Evolutionary conservation across 2,113 vertebrate genomes (phyloP).

Genomic region (Larimichthys polyactis): DNA sequence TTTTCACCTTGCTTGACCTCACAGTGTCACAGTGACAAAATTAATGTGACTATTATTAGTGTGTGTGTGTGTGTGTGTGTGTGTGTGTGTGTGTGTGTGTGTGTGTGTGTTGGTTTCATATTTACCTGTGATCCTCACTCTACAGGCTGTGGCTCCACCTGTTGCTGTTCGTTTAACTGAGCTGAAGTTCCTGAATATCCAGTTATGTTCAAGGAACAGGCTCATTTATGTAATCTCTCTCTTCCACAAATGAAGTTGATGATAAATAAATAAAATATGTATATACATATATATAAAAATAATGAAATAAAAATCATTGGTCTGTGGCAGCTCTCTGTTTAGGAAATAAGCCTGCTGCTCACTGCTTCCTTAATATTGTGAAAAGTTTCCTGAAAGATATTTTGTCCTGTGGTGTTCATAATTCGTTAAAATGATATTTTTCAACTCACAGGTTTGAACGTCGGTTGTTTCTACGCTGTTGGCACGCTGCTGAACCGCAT

Average conservation of each 20-base stretch:
- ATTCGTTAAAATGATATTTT: slow-evolving; percentile 27
- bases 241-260: not conserved
- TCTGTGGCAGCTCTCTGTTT: slow-evolving; percentile 24
- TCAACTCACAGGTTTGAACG: slow-evolving; percentile 89
- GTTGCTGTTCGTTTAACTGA: slow-evolving; percentile 18
- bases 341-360: slow-evolving; percentile 17
- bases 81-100: not conserved
- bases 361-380: not conserved
- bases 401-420: not conserved
- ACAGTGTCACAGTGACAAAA: not conserved
- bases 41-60: slow-evolving; percentile 27
- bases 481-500: slow-evolving; percentile 94
- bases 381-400: not conserved
- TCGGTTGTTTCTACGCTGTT: slow-evolving; percentile 94
- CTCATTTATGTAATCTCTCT: not conserved
- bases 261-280: too few species aligned
- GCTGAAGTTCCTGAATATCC: not conserved
- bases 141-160: slow-evolving; percentile 5
- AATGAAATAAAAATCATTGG: not conserved
- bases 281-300: too few species aligned
- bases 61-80: not conserved
- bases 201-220: not conserved
- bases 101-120: not conserved
- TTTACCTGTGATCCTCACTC: not conserved
- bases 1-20: not conserved